Evolutionary conservation across 1,140 invertebrate genomes (phyloP), one percentile per base, ranked within the genome.

Genomic region (Macrosteles quadrilineatus): DNA sequence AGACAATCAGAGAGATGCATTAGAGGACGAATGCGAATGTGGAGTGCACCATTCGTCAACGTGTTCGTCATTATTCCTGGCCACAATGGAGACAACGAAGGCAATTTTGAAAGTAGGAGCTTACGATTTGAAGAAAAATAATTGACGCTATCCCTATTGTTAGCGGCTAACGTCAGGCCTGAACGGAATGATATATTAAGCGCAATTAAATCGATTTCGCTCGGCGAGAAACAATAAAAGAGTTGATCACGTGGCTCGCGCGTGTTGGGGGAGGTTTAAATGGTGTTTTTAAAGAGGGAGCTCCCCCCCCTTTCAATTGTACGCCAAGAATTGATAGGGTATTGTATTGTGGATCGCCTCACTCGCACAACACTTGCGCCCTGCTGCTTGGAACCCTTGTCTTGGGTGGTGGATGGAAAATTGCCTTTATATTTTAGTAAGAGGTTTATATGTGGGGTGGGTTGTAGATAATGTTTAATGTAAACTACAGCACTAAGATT

Each of bases 221-320:
- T 4, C 27, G 21, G 21, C 55, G 55, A 25, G 55, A 59, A 59
- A 25, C 21, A 59, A 27, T 27, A 29, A 36, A 36, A 59, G 27
- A 30, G 27, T 12, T 27, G 55, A 25, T 59, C 55, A 29, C 55
- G 55, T 59, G 55, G 23, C 27, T 9, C 1, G 2, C 21, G 55
- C 55, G 55, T 29, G 55, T 59, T 14, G 55, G 55, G n/a, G 47
- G 47, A n/a, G 47, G 47, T 59, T 27, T 59, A 59, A 59, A 59
- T 59, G 27, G 55, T 59, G 55, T 59, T 59, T 59, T 59, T 59
- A 59, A 12, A 27, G 55, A 29, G 21, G 25, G 55, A 30, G n/a
- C 27, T 25, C 11, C 55, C 21, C 25, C 23, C 55, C 55, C 2
- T 59, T 27, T 11, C 55, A 59, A 59, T 59, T 59, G 21, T 59